Conservation (phyloP, 2,113 vertebrate genomes). For the Sceloporus tristichus region DNA sequence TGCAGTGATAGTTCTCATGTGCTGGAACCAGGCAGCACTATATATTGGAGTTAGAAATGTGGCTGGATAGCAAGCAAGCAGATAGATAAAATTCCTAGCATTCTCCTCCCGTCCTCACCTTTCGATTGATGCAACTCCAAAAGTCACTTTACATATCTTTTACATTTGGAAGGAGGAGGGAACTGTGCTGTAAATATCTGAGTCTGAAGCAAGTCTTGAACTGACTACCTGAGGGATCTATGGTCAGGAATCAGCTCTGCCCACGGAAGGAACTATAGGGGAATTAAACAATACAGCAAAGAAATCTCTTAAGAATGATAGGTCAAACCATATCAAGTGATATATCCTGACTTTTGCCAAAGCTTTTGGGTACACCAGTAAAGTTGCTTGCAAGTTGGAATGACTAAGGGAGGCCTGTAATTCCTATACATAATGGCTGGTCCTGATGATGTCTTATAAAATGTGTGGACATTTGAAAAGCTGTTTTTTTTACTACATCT, state of each 20-base stretch:
- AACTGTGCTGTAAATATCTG: not conserved
- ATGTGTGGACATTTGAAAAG: not conserved
- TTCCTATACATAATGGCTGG: not conserved
- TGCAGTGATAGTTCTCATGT: slow-evolving; percentile 3
- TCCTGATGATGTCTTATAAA: not conserved
- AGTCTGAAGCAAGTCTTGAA: not conserved
- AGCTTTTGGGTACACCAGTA: not conserved
- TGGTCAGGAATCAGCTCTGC: not conserved
- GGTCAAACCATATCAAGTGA: not conserved
- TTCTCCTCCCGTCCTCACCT: not conserved
- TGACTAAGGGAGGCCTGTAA: too few relatives aligned
- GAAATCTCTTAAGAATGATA: not conserved
- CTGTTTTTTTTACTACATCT: not conserved
- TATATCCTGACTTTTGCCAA: not conserved
- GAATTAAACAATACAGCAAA: not conserved
- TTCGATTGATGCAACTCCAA: not conserved
- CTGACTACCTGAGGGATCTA: not conserved
- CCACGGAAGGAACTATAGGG: not conserved
- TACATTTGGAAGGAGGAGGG: not conserved
- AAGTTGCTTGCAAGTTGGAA: not conserved
- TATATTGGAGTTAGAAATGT: not conserved
- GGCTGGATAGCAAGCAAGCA: not conserved
- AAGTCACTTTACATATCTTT: not conserved
- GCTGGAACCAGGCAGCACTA: not conserved
- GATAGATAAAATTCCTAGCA: not conserved